Conservation (phyloP, 2,113 vertebrate species). For the Drymodes brunneopygia region DNA sequence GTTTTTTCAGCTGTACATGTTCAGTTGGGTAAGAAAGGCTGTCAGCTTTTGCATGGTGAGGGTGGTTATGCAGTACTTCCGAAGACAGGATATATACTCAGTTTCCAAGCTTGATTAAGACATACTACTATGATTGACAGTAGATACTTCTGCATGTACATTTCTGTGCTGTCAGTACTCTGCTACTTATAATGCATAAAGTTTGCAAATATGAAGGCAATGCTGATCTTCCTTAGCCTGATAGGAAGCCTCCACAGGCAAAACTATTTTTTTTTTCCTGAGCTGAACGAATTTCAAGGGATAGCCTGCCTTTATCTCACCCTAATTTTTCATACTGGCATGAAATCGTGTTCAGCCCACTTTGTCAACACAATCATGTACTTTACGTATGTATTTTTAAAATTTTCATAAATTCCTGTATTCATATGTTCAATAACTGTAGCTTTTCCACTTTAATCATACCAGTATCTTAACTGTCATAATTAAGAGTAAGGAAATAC, state of each 20-base stretch:
- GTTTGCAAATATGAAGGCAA: background rate
- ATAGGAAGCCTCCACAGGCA: background rate
- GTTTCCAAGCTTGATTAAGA: background rate
- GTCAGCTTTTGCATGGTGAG: background rate
- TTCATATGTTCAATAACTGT: background rate
- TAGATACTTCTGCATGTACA: background rate
- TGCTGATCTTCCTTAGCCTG: background rate
- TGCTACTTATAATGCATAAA: background rate
- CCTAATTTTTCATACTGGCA: background rate
- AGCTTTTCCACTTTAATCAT: background rate
- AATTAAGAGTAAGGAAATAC: background rate
- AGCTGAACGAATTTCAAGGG: background rate
- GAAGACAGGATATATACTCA: background rate
- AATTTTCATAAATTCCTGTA: background rate
- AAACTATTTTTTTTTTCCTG: background rate
- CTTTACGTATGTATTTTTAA: background rate
- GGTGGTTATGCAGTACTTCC: background rate
- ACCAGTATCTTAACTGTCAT: background rate
- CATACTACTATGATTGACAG: background rate
- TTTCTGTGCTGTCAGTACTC: background rate
- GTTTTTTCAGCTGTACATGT: background rate
- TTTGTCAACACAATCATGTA: background rate
- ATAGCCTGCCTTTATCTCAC: background rate
- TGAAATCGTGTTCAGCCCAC: background rate
- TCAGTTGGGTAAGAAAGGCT: background rate